These are phyloP conservation scores for Sussaba pulchella DNA, from an alignment of 2,888 invertebrate species.

Conservation along the genomic window DNA sequence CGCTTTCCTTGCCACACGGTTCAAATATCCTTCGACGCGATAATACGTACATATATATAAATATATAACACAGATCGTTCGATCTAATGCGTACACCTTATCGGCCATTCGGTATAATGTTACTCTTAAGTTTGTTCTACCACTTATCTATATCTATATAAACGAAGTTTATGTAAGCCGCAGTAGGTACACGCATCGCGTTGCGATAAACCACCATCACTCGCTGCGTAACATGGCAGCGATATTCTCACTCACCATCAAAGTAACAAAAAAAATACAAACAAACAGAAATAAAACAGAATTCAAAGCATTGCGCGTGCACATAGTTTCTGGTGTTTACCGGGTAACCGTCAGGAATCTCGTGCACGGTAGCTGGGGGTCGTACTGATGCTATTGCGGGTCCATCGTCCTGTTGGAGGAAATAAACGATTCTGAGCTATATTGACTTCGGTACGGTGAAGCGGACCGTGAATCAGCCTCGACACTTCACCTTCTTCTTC, in stretches of 20 bases:
- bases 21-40: slow-evolving; percentile 33
- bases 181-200: slow-evolving; percentile 51
- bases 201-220: slow-evolving; percentile 46
- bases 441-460: background rate
- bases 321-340: slow-evolving; percentile 22
- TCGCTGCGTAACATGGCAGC: slow-evolving; percentile 59
- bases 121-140: slow-evolving; percentile 32
- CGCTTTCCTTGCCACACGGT: slow-evolving; percentile 14
- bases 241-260: slow-evolving; percentile 25
- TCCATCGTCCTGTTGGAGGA: slow-evolving; percentile 47
- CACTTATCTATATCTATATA: slow-evolving; percentile 29
- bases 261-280: background rate
- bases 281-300: slow-evolving; percentile 16
- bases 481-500: slow-evolving; percentile 36
- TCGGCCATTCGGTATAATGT: slow-evolving; percentile 20
- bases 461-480: slow-evolving; percentile 37
- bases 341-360: no score
- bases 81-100: slow-evolving; percentile 46
- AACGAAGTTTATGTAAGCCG: slow-evolving; percentile 38
- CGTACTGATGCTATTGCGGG: slow-evolving; percentile 17
- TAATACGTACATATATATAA: no score
- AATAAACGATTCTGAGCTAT: slow-evolving; percentile 48
- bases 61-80: slow-evolving; percentile 20
- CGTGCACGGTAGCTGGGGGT: slow-evolving; percentile 51
- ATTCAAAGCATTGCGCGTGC: slow-evolving; percentile 48